Evolutionary conservation across 2,113 vertebrate genomes (phyloP).

Genomic region (Terrapene triunguis): DNA sequence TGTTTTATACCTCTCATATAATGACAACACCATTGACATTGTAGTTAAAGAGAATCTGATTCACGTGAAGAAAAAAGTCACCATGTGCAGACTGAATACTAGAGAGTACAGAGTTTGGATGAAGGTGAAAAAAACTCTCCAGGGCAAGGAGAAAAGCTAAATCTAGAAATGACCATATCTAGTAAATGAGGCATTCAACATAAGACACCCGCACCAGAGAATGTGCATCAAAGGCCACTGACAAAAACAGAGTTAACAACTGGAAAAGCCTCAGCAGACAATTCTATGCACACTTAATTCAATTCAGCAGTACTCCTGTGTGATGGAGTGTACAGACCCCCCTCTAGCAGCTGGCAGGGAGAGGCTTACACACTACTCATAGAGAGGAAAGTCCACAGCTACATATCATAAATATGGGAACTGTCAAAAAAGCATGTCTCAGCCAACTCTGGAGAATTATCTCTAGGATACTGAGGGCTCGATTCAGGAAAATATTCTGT

Average conservation of each 20-base stretch:
- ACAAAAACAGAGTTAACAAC: not conserved
- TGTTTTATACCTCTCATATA: not conserved
- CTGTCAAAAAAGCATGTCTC: not conserved
- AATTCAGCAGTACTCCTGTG: accelerated
- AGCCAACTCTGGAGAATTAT: not conserved
- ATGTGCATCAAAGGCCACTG: not conserved
- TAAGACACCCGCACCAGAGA: not conserved
- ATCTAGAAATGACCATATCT: not conserved
- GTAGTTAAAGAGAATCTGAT: not conserved
- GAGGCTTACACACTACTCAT: not conserved
- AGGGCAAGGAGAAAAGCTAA: not conserved
- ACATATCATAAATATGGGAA: not conserved
- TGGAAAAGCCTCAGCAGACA: accelerated
- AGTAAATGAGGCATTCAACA: accelerated
- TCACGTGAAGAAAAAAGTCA: not conserved
- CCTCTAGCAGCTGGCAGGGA: not conserved
- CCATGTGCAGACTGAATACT: not conserved
- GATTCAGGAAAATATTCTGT: not conserved
- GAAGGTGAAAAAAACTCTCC: not conserved
- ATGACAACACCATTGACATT: constrained; percentile 5
- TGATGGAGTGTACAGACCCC: accelerated
- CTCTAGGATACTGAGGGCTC: not conserved
- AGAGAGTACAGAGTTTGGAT: not conserved
- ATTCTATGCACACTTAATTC: not conserved
- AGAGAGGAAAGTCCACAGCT: not conserved